Evolutionary conservation across 2,888 invertebrate species (phyloP).

Genomic region (Orthosia gothica): DNA sequence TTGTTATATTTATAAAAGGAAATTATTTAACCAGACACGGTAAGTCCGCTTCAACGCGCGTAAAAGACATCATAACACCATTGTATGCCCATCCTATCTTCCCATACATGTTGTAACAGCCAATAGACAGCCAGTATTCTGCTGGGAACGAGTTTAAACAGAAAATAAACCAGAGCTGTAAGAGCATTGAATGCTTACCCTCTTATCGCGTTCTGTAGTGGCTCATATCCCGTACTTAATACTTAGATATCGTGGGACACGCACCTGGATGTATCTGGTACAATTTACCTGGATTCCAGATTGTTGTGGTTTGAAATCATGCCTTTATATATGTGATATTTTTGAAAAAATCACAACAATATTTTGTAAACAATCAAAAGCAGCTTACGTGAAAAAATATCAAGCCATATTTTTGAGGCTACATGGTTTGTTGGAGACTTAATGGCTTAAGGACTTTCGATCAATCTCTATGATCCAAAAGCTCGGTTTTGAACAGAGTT

Average conservation of each 20-base stretch:
- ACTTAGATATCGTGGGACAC: slow-evolving; percentile 8
- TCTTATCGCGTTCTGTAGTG: slow-evolving; percentile 28
- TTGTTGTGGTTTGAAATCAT: slow-evolving; percentile 1
- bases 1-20: neutral
- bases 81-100: slow-evolving; percentile 8
- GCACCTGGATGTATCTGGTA: neutral
- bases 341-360: neutral
- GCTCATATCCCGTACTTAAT: slow-evolving; percentile 27
- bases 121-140: slow-evolving; percentile 26
- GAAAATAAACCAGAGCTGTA: slow-evolving; percentile 12
- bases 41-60: too few relatives aligned
- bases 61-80: slow-evolving; percentile 25
- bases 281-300: neutral
- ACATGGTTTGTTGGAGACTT: neutral
- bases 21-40: neutral
- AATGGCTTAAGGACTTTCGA: slow-evolving; percentile 1
- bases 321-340: neutral
- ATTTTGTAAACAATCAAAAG: neutral
- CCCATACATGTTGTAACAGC: slow-evolving; percentile 12
- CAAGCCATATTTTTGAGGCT: neutral
- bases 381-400: neutral
- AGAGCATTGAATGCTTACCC: slow-evolving; percentile 14
- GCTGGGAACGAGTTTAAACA: slow-evolving; percentile 21
- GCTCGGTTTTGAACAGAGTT: neutral
- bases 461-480: neutral